Conservation (phyloP, 2,888 invertebrate species). For the Matsumyia berberina region DNA sequence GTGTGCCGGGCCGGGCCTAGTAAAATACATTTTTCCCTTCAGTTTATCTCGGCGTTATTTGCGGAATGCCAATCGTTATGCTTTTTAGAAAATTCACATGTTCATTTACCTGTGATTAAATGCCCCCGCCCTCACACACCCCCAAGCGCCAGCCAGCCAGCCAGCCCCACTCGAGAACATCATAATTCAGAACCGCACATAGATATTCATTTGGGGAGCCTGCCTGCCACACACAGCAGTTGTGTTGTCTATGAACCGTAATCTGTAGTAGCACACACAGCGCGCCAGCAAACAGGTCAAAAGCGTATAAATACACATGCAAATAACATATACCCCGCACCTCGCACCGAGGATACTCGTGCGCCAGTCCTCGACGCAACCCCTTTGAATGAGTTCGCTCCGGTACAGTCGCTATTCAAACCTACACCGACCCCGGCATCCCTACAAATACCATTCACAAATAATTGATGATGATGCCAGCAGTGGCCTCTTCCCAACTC, state of each 20-base stretch:
- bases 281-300: constrained; percentile 57
- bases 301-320: constrained; percentile 63
- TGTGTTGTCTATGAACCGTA: constrained; percentile 43
- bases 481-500: constrained; percentile 28
- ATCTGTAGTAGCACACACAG: constrained; percentile 36
- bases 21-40: constrained; percentile 18
- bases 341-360: constrained; percentile 1
- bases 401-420: neutral
- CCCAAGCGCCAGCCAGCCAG: neutral
- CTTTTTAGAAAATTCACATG: constrained; percentile 59
- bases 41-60: constrained; percentile 14
- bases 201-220: constrained; percentile 55
- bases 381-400: constrained; percentile 15
- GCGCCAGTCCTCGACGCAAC: neutral
- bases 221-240: constrained; percentile 36
- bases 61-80: constrained; percentile 47
- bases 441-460: constrained; percentile 52
- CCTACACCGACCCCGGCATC: neutral
- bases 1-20: neutral
- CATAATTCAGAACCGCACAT: constrained; percentile 62
- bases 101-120: constrained; percentile 68
- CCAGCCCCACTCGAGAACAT: constrained; percentile 20
- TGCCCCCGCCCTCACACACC: neutral
- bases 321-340: constrained; percentile 26
- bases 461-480: constrained; percentile 68